Evolutionary conservation across 2,797 vertebrate species (phyloP), one percentile per base, ranked within the genome.

Genomic region (Arremon brunneinucha): DNA sequence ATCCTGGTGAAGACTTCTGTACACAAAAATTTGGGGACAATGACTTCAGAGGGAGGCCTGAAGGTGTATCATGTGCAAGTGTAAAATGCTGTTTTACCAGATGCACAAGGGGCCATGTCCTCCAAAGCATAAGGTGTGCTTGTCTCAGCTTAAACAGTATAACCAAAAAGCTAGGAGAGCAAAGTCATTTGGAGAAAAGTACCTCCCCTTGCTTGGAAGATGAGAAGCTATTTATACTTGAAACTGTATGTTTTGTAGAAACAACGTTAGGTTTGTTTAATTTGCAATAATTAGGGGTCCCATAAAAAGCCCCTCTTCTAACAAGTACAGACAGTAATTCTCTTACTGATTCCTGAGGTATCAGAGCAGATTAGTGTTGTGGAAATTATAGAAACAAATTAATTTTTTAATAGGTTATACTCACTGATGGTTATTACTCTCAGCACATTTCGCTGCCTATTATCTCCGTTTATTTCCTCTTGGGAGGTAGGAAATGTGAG

Each of bases 381-480:
- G 82, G 55, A 88, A 92, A 91, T 91, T 78, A 91, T 28, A 57
- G 87, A 81, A 91, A 62, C 35, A 82, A 92, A 90, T 85, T 62
- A 77, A 68, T 70, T 69, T 93, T 83, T 89, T 78, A 50, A 60
- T 81, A 89, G 65, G 15, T 86, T 88, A 28, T 65, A 50, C 59
- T 96, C n/a, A 43, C 30, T 52, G 57, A 41, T 57, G 41, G 52
- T 83, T 94, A 52, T 90, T 90, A 79, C 41, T 72, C 59, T 92
- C 80, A 56, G 81, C 82, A 67, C 71, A 47, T 86, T 79, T 80
- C 50, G 22, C 41, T 82, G 62, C 44, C 87, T 91, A 0, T 81
- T 83, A 55, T 37, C 71, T 94, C 63, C 0, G 0, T 85, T 76
- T 85, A n/a, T 85, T 83, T 94, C 65, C 72, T 90, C 85, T 63